Evolutionary conservation across 2,888 invertebrate species (phyloP).

Genomic region (Phrixothrix hirtus): DNA sequence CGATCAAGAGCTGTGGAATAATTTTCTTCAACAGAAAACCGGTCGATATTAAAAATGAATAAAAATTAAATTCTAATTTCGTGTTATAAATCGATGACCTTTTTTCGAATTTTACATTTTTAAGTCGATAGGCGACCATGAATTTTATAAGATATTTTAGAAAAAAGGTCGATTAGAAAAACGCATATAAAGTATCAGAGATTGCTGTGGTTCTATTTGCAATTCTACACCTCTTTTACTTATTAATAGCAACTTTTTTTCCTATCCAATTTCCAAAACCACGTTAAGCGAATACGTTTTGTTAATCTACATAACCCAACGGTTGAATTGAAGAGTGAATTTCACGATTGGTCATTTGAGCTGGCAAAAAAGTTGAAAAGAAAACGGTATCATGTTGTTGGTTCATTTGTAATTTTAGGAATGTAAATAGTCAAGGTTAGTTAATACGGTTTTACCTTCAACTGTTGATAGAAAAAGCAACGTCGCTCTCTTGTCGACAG

Average conservation of each 20-base stretch:
- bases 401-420: slow-evolving; percentile 29
- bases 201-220: slow-evolving; percentile 17
- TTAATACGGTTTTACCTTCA: slow-evolving; percentile 29
- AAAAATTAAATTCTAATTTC: slow-evolving; percentile 16
- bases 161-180: slow-evolving; percentile 21
- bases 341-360: background rate
- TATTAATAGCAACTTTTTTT: slow-evolving; percentile 16
- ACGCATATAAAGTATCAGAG: slow-evolving; percentile 20
- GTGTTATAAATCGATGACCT: slow-evolving; percentile 11
- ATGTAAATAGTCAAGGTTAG: slow-evolving; percentile 29
- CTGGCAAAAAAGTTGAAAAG: slow-evolving; percentile 16
- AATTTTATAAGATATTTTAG: slow-evolving; percentile 16
- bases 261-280: slow-evolving; percentile 15
- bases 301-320: too few relatives aligned
- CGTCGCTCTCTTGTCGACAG: slow-evolving; percentile 6
- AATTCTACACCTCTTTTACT: slow-evolving; percentile 19
- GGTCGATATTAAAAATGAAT: slow-evolving; percentile 18
- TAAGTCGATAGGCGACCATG: slow-evolving; percentile 5
- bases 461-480: slow-evolving; percentile 19
- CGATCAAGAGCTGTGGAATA: slow-evolving; percentile 1
- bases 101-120: slow-evolving; percentile 2
- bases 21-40: slow-evolving; percentile 14
- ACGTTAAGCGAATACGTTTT: slow-evolving; percentile 23
- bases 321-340: slow-evolving; percentile 1
- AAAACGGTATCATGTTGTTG: slow-evolving; percentile 19